Base-by-base conservation (phyloP, 2,888 invertebrate species). In the Drosophila siamana region DNA sequence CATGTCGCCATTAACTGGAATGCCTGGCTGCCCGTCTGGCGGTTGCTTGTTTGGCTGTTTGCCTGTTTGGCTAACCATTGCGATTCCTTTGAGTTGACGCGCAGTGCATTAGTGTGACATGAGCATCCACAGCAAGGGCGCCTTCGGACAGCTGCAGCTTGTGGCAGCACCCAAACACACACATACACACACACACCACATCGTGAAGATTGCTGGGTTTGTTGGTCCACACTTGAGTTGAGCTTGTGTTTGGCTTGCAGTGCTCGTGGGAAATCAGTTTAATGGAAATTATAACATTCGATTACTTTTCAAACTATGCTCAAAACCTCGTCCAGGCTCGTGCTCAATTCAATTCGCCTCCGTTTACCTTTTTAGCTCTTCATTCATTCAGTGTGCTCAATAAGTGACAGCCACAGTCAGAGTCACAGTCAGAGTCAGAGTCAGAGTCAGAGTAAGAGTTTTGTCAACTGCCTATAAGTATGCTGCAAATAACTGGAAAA, bases 271-370 rank as follows among this genome's bases (percentile, higher is more conserved):
- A 85, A 85, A 85, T 85, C 87, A 85, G 85, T 88, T 85, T 83
- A 88, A 85, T 85, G 85, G 85, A 85, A 86, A 85, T 85, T 85
- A 85, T 80, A 85, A 80, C 88, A 85, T 85, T 88, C 85, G 85
- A 86, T 85, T 85, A 86, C 88, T 83, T 88, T 83, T 74, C 88
- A 74, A 80, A 69, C 74, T 74, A 71, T 68, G 64, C 86, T 73
- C 61, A 65, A 80, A 67, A 64, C 54, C 54, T 59, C 13, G 11
- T 5, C 28, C 8, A 11, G 15, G 13, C 6, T 8, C 33, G 13
- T 19, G 22, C 13, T 13, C 38, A 24, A 19, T 38, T 38, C 24
- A 24, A 24, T 38, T 51, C 50, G 0, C 15, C 55, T 28, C n/a
- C 19, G 13, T n/a, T 9, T 9, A 7, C 15, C 13, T 15, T 8